Percentiles rank a stretch among this genome's conserved stretches.
These are phyloP conservation scores for Melinopterus prodromus DNA, from an alignment of 2,888 invertebrate genomes.

Conservation along the genomic window DNA sequence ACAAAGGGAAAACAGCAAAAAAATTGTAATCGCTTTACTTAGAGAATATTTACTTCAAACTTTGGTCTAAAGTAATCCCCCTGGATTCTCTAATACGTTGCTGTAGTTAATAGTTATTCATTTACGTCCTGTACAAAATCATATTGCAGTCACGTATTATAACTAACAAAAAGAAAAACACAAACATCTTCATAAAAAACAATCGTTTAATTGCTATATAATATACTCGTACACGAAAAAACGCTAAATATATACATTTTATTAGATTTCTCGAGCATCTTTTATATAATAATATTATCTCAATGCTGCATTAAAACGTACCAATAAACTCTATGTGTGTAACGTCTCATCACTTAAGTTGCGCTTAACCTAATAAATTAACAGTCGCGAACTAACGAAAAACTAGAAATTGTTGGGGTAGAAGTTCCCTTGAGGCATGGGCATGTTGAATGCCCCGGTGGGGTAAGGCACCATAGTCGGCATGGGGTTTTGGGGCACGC, in stretches of 20 bases:
- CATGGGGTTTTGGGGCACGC: constrained; percentile 50
- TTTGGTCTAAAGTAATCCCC: too few species aligned
- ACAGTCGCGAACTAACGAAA: background rate
- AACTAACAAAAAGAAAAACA: background rate
- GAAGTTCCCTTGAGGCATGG: constrained; percentile 69
- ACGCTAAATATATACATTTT: background rate
- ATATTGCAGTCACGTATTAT: background rate
- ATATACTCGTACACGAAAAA: background rate
- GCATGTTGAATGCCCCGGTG: constrained; percentile 78
- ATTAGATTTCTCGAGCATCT: background rate
- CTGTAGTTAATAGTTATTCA: background rate
- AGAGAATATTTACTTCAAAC: too few species aligned
- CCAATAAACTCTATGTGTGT: background rate
- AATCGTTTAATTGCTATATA: background rate
- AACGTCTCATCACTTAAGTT: constrained; percentile 4
- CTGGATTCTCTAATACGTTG: too few species aligned
- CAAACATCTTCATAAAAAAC: background rate
- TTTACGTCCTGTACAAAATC: background rate
- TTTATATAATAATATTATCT: background rate
- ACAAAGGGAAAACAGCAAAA: too few species aligned
- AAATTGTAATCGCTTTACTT: too few species aligned
- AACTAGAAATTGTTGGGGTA: constrained; percentile 53
- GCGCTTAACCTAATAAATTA: background rate
- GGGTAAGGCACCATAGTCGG: constrained; percentile 70
- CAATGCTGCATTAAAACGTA: background rate